A percentile compares a stretch with the other conserved stretches of the same genome.
Conservation (phyloP, 2,113 vertebrate species). For the Paralichthys olivaceus region DNA sequence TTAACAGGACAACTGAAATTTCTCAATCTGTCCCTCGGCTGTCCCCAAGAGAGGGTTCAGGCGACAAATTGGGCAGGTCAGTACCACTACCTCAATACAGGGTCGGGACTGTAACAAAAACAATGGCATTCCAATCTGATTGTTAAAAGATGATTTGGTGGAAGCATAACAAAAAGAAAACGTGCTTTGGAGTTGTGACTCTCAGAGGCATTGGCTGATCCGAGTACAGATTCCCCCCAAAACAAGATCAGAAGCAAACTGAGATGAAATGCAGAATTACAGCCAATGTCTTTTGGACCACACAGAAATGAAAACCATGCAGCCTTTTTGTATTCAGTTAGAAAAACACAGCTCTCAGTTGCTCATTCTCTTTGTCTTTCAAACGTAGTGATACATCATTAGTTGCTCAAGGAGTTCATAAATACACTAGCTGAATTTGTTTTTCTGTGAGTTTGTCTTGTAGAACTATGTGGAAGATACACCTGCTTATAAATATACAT, state of each 20-base stretch:
- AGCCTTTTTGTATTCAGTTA: conserved; percentile 17
- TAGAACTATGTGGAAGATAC: too few relatives aligned
- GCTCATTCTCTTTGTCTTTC: conserved; percentile 22
- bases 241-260: conserved; percentile 3
- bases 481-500: not conserved
- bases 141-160: conserved; percentile 1
- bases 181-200: not conserved
- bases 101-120: not conserved
- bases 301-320: conserved; percentile 12
- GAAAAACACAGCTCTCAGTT: conserved; percentile 11
- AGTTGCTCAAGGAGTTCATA: conserved; percentile 7
- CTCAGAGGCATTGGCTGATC: not conserved
- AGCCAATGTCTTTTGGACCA: conserved; percentile 36
- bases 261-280: conserved; percentile 17
- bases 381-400: conserved; percentile 18
- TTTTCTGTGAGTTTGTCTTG: too few relatives aligned
- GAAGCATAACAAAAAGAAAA: too few relatives aligned
- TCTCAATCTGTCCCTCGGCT: conserved; percentile 38
- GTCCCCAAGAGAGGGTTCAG: conserved; percentile 3
- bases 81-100: not conserved
- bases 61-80: not conserved
- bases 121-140: not conserved
- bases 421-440: not conserved
- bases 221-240: not conserved
- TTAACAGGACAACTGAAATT: conserved; percentile 7